Percentiles rank a stretch among this genome's conserved stretches.
Conservation (phyloP, 2,888 invertebrate species). For the Drosophila kokeensis region DNA sequence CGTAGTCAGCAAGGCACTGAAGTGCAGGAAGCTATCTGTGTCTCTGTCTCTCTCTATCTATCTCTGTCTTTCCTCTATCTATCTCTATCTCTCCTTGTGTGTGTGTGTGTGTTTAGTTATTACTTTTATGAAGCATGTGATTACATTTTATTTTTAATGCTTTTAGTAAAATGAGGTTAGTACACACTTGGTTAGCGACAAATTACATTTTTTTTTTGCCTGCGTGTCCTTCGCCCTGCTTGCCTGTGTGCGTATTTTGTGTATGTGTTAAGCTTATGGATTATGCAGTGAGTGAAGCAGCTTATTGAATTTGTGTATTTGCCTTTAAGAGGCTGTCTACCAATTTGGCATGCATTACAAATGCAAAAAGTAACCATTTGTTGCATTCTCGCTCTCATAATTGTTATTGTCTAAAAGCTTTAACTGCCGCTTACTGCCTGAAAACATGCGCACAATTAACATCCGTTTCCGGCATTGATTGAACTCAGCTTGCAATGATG, state of each 20-base stretch:
- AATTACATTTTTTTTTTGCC: constrained; percentile 67
- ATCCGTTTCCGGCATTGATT: constrained; percentile 79
- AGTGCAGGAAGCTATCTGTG: constrained; percentile 66
- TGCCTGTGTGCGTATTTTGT: not conserved
- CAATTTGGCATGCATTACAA: constrained; percentile 18
- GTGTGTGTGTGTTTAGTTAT: constrained; percentile 70
- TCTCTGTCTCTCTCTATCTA: constrained; percentile 1
- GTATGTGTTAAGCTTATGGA: constrained; percentile 10
- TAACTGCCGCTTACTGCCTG: constrained; percentile 44
- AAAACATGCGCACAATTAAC: constrained; percentile 71
- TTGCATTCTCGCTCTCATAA: constrained; percentile 10
- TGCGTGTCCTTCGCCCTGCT: not conserved
- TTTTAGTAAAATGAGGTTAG: constrained; percentile 80
- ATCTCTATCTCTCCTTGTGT: constrained; percentile 4
- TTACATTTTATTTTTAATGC: constrained; percentile 81
- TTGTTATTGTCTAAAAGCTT: constrained; percentile 51
- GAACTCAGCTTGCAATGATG: constrained; percentile 43
- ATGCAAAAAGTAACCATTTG: constrained; percentile 13
- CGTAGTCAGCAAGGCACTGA: constrained; percentile 69
- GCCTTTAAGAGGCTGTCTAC: constrained; percentile 23
- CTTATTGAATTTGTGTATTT: constrained; percentile 49
- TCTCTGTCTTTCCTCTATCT: not conserved
- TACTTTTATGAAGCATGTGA: constrained; percentile 82
- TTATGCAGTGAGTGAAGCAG: constrained; percentile 18
- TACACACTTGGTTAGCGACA: constrained; percentile 82